A percentile compares a stretch with the other conserved stretches of the same genome.
Conservation (phyloP, 2,113 vertebrate species). For the Anoplopoma fimbria region DNA sequence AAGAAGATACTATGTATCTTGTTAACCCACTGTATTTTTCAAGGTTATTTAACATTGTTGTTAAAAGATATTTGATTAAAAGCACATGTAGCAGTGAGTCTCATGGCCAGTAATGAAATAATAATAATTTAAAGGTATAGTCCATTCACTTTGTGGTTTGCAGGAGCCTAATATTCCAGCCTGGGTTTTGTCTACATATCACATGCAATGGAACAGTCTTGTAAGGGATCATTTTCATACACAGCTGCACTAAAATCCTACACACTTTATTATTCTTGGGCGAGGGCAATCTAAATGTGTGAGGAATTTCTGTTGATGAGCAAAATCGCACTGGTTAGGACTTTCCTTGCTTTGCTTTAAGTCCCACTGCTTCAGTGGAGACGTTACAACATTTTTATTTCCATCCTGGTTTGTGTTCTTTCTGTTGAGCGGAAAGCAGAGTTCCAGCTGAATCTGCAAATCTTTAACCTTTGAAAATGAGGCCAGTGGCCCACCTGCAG, state of each 20-base stretch:
- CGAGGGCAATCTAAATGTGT: slow-evolving; percentile 61
- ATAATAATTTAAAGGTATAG: slow-evolving; percentile 28
- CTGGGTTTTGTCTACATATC: slow-evolving; percentile 62
- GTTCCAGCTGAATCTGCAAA: slow-evolving; percentile 70
- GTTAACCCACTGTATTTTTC: slow-evolving; percentile 29
- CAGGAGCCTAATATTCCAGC: slow-evolving; percentile 42
- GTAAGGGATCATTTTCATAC: slow-evolving; percentile 64
- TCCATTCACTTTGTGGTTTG: slow-evolving; percentile 60
- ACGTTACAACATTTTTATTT: slow-evolving; percentile 76
- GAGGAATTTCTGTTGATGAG: slow-evolving; percentile 76
- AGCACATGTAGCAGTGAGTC: slow-evolving; percentile 40
- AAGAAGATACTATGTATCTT: slow-evolving; percentile 15
- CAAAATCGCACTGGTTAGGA: slow-evolving; percentile 49
- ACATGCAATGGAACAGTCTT: slow-evolving; percentile 63
- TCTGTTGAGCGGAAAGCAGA: slow-evolving; percentile 42
- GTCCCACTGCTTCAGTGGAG: slow-evolving; percentile 54
- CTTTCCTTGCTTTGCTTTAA: slow-evolving; percentile 61
- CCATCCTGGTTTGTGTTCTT: slow-evolving; percentile 69
- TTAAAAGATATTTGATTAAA: slow-evolving; percentile 46
- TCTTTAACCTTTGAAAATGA: slow-evolving; percentile 68
- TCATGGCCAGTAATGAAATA: slow-evolving; percentile 43
- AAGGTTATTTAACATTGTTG: slow-evolving; percentile 22
- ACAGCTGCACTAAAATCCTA: slow-evolving; percentile 68
- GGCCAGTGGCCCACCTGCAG: slow-evolving; percentile 60
- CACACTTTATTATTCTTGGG: slow-evolving; percentile 80